A percentile compares a stretch with the other conserved stretches of the same genome.
Conservation (phyloP, 2,113 vertebrate genomes). For the Tetrao urogallus region DNA sequence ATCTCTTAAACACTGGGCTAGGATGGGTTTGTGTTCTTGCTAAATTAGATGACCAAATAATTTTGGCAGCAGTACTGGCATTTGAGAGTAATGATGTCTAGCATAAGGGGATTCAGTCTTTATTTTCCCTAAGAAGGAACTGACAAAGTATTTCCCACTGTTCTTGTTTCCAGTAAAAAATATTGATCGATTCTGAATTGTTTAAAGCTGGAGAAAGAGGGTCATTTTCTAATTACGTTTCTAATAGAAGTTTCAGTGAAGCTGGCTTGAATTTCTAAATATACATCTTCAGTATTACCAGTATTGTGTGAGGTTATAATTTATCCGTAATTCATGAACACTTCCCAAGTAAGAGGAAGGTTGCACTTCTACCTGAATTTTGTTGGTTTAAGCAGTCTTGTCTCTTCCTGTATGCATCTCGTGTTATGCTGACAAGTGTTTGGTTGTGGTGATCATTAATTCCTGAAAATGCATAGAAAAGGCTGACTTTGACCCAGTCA, state of each 20-base stretch:
- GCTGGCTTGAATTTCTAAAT: background rate
- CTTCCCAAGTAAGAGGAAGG: background rate
- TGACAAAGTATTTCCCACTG: background rate
- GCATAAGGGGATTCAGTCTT: background rate
- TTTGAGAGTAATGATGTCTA: background rate
- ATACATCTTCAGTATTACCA: background rate
- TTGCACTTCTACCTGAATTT: background rate
- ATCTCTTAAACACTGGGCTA: background rate
- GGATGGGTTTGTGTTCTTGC: background rate
- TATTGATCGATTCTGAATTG: background rate
- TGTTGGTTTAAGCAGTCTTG: background rate
- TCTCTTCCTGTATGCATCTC: background rate
- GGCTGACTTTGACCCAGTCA: background rate
- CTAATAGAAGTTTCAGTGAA: background rate
- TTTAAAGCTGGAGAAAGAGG: background rate
- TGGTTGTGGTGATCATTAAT: background rate
- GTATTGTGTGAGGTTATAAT: background rate
- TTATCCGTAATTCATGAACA: background rate
- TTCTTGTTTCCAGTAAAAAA: background rate
- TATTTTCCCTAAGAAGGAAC: background rate
- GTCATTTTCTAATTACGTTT: background rate
- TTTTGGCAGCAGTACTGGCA: background rate
- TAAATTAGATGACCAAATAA: background rate
- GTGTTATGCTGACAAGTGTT: background rate
- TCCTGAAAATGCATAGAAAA: background rate